Evolutionary conservation across 2,113 vertebrate genomes (phyloP).

Genomic region (Setophaga petechia): DNA sequence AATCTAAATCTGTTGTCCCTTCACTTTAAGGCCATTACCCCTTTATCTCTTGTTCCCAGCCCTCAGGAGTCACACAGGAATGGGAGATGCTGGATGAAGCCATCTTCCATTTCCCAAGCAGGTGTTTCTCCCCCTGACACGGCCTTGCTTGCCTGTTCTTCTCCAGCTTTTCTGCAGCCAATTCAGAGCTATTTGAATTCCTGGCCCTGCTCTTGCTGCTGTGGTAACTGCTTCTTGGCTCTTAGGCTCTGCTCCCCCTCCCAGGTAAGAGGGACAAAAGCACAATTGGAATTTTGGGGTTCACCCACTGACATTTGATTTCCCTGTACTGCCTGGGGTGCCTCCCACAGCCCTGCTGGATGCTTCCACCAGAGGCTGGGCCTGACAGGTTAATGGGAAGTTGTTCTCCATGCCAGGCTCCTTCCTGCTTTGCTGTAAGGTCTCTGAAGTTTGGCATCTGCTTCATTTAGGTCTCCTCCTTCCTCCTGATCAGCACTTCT

Average conservation of each 20-base stretch:
- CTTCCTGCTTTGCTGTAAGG: not conserved
- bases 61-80: accelerated
- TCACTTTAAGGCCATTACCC: not conserved
- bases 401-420: not conserved
- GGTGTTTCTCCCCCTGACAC: accelerated
- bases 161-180: not conserved
- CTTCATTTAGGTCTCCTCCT: not conserved
- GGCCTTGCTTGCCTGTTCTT: not conserved
- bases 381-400: not conserved
- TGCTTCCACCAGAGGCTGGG: accelerated
- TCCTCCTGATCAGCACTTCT: not conserved
- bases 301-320: not conserved
- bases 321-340: not conserved
- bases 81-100: not conserved
- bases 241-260: not conserved
- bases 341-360: not conserved
- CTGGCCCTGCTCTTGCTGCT: not conserved
- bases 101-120: not conserved
- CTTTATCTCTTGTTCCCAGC: not conserved
- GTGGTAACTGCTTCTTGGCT: not conserved
- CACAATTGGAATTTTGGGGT: not conserved
- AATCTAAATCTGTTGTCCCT: not conserved
- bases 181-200: not conserved
- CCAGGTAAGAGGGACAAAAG: not conserved
- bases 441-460: not conserved